Evolutionary conservation across 35 echinoderm and acorn worm species (phyloP).

Genomic region (Heliocidaris tuberculata): DNA sequence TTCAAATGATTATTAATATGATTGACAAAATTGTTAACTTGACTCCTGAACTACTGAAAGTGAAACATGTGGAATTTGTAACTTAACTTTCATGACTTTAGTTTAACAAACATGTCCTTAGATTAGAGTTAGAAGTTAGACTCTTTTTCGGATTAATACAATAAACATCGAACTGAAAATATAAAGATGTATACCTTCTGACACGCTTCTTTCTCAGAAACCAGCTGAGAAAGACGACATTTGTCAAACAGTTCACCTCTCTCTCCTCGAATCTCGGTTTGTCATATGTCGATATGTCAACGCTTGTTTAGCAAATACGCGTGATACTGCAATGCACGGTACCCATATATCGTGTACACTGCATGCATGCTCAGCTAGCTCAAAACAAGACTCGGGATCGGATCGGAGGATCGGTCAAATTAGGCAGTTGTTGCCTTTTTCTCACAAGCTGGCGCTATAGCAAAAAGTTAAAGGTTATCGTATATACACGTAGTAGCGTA

Average conservation of each 20-base stretch:
- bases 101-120: too few relatives aligned
- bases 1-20: too few relatives aligned
- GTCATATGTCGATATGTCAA: not conserved
- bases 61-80: too few relatives aligned
- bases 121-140: too few relatives aligned
- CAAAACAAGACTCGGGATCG: not conserved
- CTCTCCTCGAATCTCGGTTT: not conserved
- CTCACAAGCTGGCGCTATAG: not conserved
- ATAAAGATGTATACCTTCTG: not conserved
- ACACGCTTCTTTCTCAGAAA: slow-evolving; percentile 30
- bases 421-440: not conserved
- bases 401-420: slow-evolving; percentile 27
- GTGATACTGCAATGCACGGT: too few relatives aligned
- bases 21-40: too few relatives aligned
- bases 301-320: too few relatives aligned
- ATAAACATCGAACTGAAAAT: not conserved
- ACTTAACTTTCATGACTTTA: too few relatives aligned
- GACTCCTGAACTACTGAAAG: too few relatives aligned
- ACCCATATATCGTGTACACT: too few relatives aligned
- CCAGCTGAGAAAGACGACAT: slow-evolving; percentile 38
- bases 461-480: not conserved
- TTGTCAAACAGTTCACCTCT: not conserved
- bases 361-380: too few relatives aligned
- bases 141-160: not conserved
- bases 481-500: too few relatives aligned